Evolutionary conservation across 2,888 invertebrate genomes (phyloP), one percentile per base, ranked within the genome.

Genomic region (Crioceris asparagi): DNA sequence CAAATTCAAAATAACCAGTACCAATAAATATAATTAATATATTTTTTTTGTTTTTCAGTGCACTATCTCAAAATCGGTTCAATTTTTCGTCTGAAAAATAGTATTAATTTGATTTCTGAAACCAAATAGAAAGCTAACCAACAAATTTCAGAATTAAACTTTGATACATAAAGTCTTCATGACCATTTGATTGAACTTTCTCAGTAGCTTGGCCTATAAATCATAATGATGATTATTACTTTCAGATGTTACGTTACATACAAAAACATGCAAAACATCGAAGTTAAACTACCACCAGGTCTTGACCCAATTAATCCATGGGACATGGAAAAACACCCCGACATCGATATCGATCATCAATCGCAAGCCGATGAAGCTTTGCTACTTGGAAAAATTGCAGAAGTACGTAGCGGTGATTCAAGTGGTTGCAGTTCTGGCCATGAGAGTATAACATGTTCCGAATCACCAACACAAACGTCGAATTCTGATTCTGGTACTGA

Each of bases 201-300:
- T n/a, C n/a, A n/a, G n/a, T n/a, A n/a, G n/a, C n/a, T n/a, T n/a
- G n/a, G n/a, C n/a, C n/a, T n/a, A n/a, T n/a, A n/a, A n/a, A n/a
- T n/a, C n/a, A n/a, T n/a, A n/a, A n/a, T n/a, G n/a, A n/a, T n/a
- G n/a, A n/a, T n/a, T n/a, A n/a, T n/a, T n/a, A n/a, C n/a, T n/a
- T n/a, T n/a, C n/a, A n/a, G n/a, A n/a, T n/a, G n/a, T 17, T 78
- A 76, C 62, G 65, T 68, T 39, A 72, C 69, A 43, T 75, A 72
- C 50, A 71, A 71, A 52, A 71, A 40, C 10, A 80, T 80, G 77
- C 70, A 72, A 52, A 74, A 79, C 48, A 75, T 82, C 16, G 74
- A 75, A 53, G 74, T 78, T 10, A 75, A 75, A 48, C 59, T 82
- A 43, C 82, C 82, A 15, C 74, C 73, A 32, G 80, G 80, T 3